Conservation (phyloP, 2,888 invertebrate genomes). For the Cosmia pyralina region DNA sequence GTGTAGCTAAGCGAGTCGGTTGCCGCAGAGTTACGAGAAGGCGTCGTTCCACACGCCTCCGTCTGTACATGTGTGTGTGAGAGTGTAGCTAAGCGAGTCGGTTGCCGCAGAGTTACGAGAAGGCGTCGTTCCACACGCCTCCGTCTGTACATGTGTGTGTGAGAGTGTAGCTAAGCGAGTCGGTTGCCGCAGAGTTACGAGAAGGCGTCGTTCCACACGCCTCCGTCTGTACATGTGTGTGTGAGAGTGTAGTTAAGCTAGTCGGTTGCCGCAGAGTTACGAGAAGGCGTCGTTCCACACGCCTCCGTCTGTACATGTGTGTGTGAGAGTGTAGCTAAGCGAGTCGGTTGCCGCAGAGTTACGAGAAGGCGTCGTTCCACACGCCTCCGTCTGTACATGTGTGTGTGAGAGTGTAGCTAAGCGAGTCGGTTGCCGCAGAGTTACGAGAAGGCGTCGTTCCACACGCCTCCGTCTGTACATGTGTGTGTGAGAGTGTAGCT, state of each 20-base stretch:
- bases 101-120: slow-evolving; percentile 17
- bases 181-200: slow-evolving; percentile 10
- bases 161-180: background rate
- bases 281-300: background rate
- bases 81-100: slow-evolving; percentile 12
- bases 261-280: slow-evolving; percentile 2
- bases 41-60: slow-evolving; percentile 2
- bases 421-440: slow-evolving; percentile 5
- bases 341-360: slow-evolving; percentile 9
- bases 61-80: slow-evolving; percentile 1
- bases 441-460: slow-evolving; percentile 4
- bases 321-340: slow-evolving; percentile 2
- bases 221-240: background rate
- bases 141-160: background rate
- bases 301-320: background rate
- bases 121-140: slow-evolving; percentile 13
- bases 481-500: slow-evolving; percentile 1
- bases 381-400: background rate
- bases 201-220: slow-evolving; percentile 6
- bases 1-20: slow-evolving; percentile 2
- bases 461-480: slow-evolving; percentile 1
- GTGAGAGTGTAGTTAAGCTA: background rate
- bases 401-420: slow-evolving; percentile 1
- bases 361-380: slow-evolving; percentile 4
- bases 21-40: slow-evolving; percentile 17